Conservation (phyloP, 2,888 invertebrate species). For the Drosophila anomelani region DNA sequence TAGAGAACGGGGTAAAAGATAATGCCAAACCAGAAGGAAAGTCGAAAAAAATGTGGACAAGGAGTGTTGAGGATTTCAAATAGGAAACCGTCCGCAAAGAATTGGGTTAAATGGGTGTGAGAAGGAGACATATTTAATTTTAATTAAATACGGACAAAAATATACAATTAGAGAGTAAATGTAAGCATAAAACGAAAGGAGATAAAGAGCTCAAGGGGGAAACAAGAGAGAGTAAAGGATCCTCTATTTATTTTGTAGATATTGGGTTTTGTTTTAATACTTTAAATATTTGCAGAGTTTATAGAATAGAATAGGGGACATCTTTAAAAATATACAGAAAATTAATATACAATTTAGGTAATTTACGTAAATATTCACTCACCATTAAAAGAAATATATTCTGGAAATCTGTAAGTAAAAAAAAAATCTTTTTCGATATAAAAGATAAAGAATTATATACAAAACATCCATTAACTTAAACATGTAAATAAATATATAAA, state of each 20-base stretch:
- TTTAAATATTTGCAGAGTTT: not conserved
- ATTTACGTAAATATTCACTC: not conserved
- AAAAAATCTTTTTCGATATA: not conserved
- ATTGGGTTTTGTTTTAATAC: constrained; percentile 7
- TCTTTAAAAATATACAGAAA: not conserved
- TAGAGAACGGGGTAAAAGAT: constrained; percentile 10
- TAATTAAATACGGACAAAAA: constrained; percentile 28
- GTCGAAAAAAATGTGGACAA: not conserved
- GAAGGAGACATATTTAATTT: constrained; percentile 22
- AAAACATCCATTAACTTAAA: no score
- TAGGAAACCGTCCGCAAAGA: constrained; percentile 1
- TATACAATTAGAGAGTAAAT: constrained; percentile 29
- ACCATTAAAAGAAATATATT: not conserved
- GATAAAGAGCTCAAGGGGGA: not conserved
- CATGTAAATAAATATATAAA: not conserved
- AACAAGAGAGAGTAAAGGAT: not conserved
- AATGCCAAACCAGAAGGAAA: constrained; percentile 29
- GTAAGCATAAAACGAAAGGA: constrained; percentile 8
- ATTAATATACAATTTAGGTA: not conserved
- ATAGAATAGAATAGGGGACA: no score
- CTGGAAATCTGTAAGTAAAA: not conserved
- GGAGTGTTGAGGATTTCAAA: not conserved
- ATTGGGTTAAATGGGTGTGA: constrained; percentile 35
- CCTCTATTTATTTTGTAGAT: not conserved
- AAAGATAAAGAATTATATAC: not conserved